Base-by-base conservation (phyloP, 2,888 invertebrate species). In the Scaptomyza tumidula region DNA sequence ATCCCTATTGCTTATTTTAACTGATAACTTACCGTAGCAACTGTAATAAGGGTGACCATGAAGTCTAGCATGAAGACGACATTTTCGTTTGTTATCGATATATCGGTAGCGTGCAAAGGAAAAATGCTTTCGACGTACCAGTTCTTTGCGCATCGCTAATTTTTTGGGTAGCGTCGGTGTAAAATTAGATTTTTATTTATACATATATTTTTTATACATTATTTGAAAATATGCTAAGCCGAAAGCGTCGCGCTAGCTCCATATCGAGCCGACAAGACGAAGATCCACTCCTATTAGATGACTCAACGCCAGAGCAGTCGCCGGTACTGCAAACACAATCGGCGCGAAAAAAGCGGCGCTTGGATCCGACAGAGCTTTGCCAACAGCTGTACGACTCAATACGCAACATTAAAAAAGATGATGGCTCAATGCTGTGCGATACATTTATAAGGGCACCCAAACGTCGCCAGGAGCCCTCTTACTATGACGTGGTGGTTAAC, bases 401-500 rank as follows among this genome's bases (percentile, higher is more conserved):
- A 74, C 94, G 98, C 68, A 97, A 96, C 86, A 95, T 96, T 79
- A 98, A 98, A 92, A 97, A 97, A 85, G 97, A 98, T 78, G 98
- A 98, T 93, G 98, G 98, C 0, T 93, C 95, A 0, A 93, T 97
- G 80, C 91, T 99, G 6, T 98, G 98, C 92, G 99, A 99, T 91
- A 95, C 97, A 9, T 99, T 99, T 90, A 98, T 99, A 80, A 93
- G 99, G 79, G 98, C 97, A 10, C 99, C 99, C 0, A 99, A 99
- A 90, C 94, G 98, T 66, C 94, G 98, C 63, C 98, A 97, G 89
- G 97, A 98, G 89, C 97, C 97, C 1, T 95, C 96, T 0, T 97
- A 98, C 90, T 97, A 97, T 92, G 97, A 97, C 93, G 97, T 98
- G 39, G 98, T 99, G 1, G 94, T 95, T 7, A 97, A 97, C 90